phyloP scores from a whole-genome alignment of 2,113 vertebrate genomes.

The Nyctibius bracteatus region DNA sequence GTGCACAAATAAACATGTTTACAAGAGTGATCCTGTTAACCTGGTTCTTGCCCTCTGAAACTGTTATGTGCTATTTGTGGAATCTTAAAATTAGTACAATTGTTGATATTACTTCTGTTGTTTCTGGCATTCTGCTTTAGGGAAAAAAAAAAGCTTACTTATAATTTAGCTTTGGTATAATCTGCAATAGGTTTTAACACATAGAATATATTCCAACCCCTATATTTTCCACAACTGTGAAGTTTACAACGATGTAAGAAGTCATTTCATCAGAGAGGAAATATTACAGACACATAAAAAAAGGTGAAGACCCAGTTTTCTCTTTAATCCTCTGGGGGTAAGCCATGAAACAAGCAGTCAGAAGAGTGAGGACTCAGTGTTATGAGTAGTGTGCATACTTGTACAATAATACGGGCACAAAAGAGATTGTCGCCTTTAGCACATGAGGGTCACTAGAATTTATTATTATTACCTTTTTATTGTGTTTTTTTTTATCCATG shows the following conservation, averaged over 20 bases:
- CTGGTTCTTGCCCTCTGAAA: slow-evolving; percentile 59
- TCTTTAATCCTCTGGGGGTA: slow-evolving; percentile 80
- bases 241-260: slow-evolving; percentile 66
- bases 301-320: slow-evolving; percentile 79
- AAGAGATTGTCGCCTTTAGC: slow-evolving; percentile 80
- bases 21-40: slow-evolving; percentile 68
- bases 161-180: slow-evolving; percentile 74
- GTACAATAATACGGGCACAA: slow-evolving; percentile 82
- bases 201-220: slow-evolving; percentile 68
- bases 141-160: slow-evolving; percentile 49
- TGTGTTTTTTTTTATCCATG: slow-evolving; percentile 68
- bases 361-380: slow-evolving; percentile 78
- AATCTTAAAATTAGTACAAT: slow-evolving; percentile 65
- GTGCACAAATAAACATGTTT: slow-evolving; percentile 74
- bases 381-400: slow-evolving; percentile 76
- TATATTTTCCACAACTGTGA: slow-evolving; percentile 64
- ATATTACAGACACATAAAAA: slow-evolving; percentile 78
- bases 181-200: slow-evolving; percentile 66
- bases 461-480: slow-evolving; percentile 57
- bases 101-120: slow-evolving; percentile 47
- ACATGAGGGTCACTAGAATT: slow-evolving; percentile 77
- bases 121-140: slow-evolving; percentile 58
- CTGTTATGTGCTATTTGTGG: slow-evolving; percentile 42
- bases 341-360: slow-evolving; percentile 83
- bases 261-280: slow-evolving; percentile 71